These are phyloP conservation scores for Gracilinanus agilis DNA, from an alignment of 2,113 vertebrate species.

Conservation along the genomic window DNA sequence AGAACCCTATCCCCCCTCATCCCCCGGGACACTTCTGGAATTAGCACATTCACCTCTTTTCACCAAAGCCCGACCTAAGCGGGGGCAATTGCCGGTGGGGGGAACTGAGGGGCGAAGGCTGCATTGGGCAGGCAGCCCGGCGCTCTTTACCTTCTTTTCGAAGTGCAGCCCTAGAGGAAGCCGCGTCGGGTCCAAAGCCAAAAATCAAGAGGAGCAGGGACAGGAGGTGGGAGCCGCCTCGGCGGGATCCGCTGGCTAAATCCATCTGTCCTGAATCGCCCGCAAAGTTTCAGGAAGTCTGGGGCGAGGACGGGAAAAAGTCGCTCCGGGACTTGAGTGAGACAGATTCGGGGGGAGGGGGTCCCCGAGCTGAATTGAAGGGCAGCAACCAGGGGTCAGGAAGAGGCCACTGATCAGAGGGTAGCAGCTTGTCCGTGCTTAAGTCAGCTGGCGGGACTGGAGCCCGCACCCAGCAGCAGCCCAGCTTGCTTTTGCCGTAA, in stretches of 20 bases:
- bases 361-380: not conserved
- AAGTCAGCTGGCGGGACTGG: slow-evolving; percentile 46
- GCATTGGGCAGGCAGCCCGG: not conserved
- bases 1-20: not conserved
- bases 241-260: slow-evolving; percentile 71
- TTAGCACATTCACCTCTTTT: not conserved
- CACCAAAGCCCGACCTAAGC: not conserved
- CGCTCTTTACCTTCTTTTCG: slow-evolving; percentile 89
- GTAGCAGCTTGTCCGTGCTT: not conserved
- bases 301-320: slow-evolving; percentile 47
- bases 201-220: slow-evolving; percentile 84
- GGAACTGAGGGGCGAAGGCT: not conserved
- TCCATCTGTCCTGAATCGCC: slow-evolving; percentile 83
- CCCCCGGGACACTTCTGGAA: not conserved
- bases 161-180: slow-evolving; percentile 81
- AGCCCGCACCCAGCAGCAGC: slow-evolving; percentile 4
- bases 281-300: slow-evolving; percentile 79
- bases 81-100: accelerated
- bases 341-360: not conserved
- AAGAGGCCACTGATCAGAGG: not conserved
- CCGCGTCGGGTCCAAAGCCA: slow-evolving; percentile 76
- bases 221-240: slow-evolving; percentile 65
- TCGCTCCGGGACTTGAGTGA: slow-evolving; percentile 33
- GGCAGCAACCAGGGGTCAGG: not conserved
- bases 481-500: slow-evolving; percentile 20